phyloP scores from a whole-genome alignment of 2,888 invertebrate genomes.

The Lycaena phlaeas region DNA sequence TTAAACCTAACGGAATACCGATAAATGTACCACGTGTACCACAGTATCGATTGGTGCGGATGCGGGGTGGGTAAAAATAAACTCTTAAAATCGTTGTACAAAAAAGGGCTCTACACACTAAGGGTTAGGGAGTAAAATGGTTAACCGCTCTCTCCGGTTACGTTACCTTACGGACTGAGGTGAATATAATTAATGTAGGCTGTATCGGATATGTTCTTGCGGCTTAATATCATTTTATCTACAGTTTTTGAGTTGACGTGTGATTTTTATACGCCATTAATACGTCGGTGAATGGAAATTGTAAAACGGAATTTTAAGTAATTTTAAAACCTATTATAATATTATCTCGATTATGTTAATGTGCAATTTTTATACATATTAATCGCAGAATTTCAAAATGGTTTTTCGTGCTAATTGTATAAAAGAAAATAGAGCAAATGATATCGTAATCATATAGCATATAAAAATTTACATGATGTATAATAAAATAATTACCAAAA shows the following conservation, averaged over 20 bases:
- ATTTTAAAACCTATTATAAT: too few relatives aligned
- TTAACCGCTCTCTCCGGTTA: background rate
- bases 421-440: too few relatives aligned
- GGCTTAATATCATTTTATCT: background rate
- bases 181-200: constrained; percentile 34
- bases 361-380: too few relatives aligned
- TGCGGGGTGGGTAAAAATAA: constrained; percentile 37
- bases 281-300: background rate
- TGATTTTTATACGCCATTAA: background rate
- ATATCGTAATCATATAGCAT: too few relatives aligned
- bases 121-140: constrained; percentile 6
- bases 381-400: too few relatives aligned
- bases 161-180: constrained; percentile 4
- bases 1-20: background rate
- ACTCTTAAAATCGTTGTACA: constrained; percentile 20
- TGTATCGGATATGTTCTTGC: constrained; percentile 24
- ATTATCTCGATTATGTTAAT: too few relatives aligned
- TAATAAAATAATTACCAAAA: too few relatives aligned
- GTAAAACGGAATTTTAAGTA: too few relatives aligned
- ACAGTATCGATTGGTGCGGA: constrained; percentile 42
- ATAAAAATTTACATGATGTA: too few relatives aligned
- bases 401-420: too few relatives aligned
- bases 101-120: constrained; percentile 6
- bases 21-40: constrained; percentile 26
- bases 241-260: background rate